These are phyloP conservation scores for Pyrrhosoma nymphula DNA, from an alignment of 2,888 invertebrate species.

Conservation along the genomic window DNA sequence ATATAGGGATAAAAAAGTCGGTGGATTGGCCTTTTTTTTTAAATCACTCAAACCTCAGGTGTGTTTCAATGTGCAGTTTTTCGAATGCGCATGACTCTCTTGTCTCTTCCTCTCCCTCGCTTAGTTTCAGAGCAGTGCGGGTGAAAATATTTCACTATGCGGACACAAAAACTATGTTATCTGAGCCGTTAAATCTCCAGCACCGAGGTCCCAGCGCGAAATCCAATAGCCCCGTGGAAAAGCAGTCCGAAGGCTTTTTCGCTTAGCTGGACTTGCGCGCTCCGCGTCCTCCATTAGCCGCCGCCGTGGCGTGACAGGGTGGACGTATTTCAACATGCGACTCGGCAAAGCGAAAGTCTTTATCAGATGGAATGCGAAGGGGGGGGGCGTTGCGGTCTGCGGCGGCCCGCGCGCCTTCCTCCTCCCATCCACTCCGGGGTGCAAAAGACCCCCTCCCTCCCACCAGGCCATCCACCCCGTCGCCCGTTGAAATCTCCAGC, in stretches of 20 bases:
- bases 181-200: neutral
- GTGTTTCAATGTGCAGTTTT: no score
- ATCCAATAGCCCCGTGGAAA: neutral
- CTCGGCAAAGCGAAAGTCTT: no score
- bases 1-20: no score
- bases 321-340: neutral
- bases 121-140: no score
- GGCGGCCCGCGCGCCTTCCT: no score
- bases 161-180: neutral
- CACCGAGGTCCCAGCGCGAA: neutral
- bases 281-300: neutral
- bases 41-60: no score
- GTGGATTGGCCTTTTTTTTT: no score
- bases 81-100: neutral
- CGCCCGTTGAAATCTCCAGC: no score
- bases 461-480: no score
- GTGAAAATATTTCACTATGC: neutral
- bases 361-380: no score
- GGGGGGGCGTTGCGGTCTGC: slow-evolving; percentile 73
- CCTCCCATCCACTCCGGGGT: slow-evolving; percentile 72
- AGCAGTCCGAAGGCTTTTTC: neutral
- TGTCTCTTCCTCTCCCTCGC: no score
- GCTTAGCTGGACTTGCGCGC: neutral
- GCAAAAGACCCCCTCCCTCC: no score
- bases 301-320: neutral